Percentiles rank a stretch among this genome's conserved stretches.
These are phyloP conservation scores for Zeugodacus cucurbitae DNA, from an alignment of 1,140 invertebrate species.

Conservation along the genomic window DNA sequence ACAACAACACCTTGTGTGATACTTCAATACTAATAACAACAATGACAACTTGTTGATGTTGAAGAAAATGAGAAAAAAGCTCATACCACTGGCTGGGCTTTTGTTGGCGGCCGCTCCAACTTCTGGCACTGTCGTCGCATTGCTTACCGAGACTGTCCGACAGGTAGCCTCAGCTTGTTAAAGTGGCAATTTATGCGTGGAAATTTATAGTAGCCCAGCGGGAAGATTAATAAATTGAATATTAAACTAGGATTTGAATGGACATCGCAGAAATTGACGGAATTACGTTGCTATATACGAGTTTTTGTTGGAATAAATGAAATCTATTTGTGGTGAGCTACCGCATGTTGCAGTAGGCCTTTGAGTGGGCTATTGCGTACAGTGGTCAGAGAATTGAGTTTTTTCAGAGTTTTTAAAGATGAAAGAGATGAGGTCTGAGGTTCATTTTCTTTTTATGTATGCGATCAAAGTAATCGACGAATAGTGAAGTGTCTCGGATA, in stretches of 20 bases:
- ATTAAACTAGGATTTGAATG: conserved; percentile 36
- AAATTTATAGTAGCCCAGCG: conserved; percentile 32
- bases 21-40: conserved; percentile 2
- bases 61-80: background rate
- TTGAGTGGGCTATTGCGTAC: background rate
- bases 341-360: background rate
- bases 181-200: conserved; percentile 22
- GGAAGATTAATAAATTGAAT: conserved; percentile 39
- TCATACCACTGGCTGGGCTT: background rate
- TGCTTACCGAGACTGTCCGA: background rate
- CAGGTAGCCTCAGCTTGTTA: conserved; percentile 15
- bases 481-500: no score
- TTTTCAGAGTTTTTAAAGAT: no score
- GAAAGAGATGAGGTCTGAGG: no score
- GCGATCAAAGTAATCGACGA: no score
- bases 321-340: background rate
- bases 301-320: background rate
- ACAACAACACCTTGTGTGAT: background rate
- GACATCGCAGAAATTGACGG: background rate
- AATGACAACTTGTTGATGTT: conserved; percentile 17
- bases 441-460: no score
- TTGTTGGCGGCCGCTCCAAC: background rate
- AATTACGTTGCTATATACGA: background rate
- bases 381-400: background rate
- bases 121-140: background rate